Conservation (phyloP, 2,797 vertebrate genomes). For the Gephyroberyx darwinii region DNA sequence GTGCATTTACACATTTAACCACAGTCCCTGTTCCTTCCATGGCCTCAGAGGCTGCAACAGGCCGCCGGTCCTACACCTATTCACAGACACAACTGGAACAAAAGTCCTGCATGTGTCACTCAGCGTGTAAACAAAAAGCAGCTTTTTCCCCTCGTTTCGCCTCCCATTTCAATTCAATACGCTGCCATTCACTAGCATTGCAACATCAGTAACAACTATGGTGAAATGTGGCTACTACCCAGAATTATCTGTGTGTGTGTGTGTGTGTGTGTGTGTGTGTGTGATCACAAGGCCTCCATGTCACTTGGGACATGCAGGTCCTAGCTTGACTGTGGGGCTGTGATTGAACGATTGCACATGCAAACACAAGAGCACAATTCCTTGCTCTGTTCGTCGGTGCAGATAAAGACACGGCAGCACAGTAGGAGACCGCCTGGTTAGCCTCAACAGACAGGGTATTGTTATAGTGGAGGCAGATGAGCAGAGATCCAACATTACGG, state of each 20-base stretch:
- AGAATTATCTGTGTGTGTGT: constrained; percentile 43
- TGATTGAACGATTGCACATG: constrained; percentile 35
- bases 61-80: neutral
- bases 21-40: no score
- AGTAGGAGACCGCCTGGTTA: neutral
- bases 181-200: constrained; percentile 30
- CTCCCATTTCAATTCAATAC: constrained; percentile 15
- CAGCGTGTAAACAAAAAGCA: constrained; percentile 47
- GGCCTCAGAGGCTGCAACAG: no score
- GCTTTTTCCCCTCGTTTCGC: constrained; percentile 17
- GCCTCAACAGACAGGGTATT: neutral
- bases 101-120: constrained; percentile 34
- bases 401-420: neutral
- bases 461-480: neutral
- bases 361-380: constrained; percentile 36
- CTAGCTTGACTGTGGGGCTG: constrained; percentile 50
- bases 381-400: constrained; percentile 7
- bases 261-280: constrained; percentile 13
- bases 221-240: constrained; percentile 44
- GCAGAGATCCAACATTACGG: neutral
- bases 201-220: constrained; percentile 39
- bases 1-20: no score
- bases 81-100: constrained; percentile 32
- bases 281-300: constrained; percentile 30
- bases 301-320: constrained; percentile 42